A percentile compares a stretch with the other conserved stretches of the same genome.
Conservation (phyloP, 2,888 invertebrate species). For the Leptinotarsa haldemani region DNA sequence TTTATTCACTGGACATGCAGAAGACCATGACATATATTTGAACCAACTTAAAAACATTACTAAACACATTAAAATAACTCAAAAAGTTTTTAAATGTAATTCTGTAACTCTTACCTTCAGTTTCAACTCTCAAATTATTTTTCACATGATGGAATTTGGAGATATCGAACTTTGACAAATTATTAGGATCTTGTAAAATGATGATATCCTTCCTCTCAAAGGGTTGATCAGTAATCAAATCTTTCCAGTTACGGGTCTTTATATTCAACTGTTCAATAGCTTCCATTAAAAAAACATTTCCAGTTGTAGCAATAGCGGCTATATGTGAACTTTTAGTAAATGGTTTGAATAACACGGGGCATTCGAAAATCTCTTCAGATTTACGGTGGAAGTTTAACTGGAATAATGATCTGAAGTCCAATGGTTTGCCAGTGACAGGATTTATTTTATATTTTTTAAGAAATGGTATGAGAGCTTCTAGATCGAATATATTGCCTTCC, state of each 20-base stretch:
- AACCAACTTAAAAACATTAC: no score
- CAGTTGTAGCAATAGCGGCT: constrained; percentile 88
- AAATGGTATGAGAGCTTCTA: constrained; percentile 87
- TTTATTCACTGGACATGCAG: no score
- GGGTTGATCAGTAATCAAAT: constrained; percentile 89
- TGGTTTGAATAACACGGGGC: constrained; percentile 92
- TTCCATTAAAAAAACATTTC: constrained; percentile 96
- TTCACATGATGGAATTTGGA: constrained; percentile 93
- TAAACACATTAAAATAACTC: no score
- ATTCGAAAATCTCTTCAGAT: constrained; percentile 85
- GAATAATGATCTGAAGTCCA: constrained; percentile 83
- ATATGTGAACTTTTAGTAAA: constrained; percentile 96
- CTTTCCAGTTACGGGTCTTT: constrained; percentile 93
- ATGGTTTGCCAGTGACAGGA: constrained; percentile 91
- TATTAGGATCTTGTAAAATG: constrained; percentile 89
- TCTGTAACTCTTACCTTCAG: constrained; percentile 74
- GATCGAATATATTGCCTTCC: constrained; percentile 93
- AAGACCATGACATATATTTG: no score
- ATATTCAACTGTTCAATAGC: constrained; percentile 96
- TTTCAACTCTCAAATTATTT: constrained; percentile 87
- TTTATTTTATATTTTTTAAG: constrained; percentile 92
- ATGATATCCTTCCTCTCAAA: constrained; percentile 92
- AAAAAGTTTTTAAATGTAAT: background rate
- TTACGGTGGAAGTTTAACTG: constrained; percentile 92
- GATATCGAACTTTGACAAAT: constrained; percentile 94